Evolutionary conservation across 2,888 invertebrate genomes (phyloP).

Genomic region (Spodoptera exigua): DNA sequence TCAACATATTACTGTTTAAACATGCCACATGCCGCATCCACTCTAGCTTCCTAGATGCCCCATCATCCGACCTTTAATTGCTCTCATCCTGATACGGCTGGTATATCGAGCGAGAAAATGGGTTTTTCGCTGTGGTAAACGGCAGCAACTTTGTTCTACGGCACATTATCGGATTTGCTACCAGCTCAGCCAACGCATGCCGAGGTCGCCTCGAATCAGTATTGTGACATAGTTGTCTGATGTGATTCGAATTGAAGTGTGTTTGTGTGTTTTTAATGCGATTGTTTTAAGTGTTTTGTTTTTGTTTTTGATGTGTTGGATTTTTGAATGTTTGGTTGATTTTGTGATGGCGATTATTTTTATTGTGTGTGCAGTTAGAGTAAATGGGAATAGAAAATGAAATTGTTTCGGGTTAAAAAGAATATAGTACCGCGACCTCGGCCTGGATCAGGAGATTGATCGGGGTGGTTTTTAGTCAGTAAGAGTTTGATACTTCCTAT

Average conservation of each 20-base stretch:
- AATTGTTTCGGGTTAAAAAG: too few species aligned
- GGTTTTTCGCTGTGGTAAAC: constrained; percentile 85
- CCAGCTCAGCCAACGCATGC: constrained; percentile 55
- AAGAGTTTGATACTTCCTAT: too few species aligned
- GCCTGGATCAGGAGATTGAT: too few species aligned
- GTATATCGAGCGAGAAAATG: constrained; percentile 89
- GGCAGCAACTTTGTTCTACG: constrained; percentile 83
- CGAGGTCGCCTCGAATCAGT: constrained; percentile 19
- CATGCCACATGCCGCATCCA: constrained; percentile 69
- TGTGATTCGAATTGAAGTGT: constrained; percentile 22
- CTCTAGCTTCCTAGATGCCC: constrained; percentile 44
- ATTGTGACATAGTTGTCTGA: constrained; percentile 45
- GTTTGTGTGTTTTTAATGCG: constrained; percentile 2
- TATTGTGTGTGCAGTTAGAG: too few species aligned
- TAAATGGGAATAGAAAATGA: too few species aligned
- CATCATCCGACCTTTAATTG: constrained; percentile 85
- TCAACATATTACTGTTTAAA: too few species aligned
- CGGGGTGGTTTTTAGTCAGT: too few species aligned
- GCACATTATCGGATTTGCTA: constrained; percentile 85
- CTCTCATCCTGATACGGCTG: constrained; percentile 88
- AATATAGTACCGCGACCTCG: too few species aligned
- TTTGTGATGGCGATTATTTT: too few species aligned
- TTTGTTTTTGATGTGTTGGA: background rate
- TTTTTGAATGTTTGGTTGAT: too few species aligned
- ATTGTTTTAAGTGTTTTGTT: constrained; percentile 1